These are phyloP conservation scores for Drosophila colorata DNA, from an alignment of 2,888 invertebrate species.

Conservation along the genomic window DNA sequence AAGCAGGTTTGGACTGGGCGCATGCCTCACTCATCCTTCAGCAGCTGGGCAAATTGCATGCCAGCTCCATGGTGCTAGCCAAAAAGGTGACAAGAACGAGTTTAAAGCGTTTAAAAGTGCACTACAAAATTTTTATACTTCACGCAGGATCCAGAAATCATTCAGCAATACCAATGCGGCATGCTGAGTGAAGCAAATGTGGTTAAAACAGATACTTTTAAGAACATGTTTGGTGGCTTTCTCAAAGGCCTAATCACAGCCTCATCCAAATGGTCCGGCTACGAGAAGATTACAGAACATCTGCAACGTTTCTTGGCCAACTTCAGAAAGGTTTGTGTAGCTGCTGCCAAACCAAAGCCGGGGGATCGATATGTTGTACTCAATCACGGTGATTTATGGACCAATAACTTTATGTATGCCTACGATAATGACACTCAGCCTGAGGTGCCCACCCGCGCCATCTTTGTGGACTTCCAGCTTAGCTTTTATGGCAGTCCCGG, in stretches of 20 bases:
- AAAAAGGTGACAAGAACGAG: slow-evolving; percentile 84
- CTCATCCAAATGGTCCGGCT: slow-evolving; percentile 84
- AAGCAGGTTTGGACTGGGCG: slow-evolving; percentile 86
- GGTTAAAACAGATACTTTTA: slow-evolving; percentile 58
- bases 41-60: slow-evolving; percentile 87
- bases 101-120: too few relatives aligned
- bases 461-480: slow-evolving; percentile 82
- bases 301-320: slow-evolving; percentile 69
- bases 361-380: slow-evolving; percentile 83
- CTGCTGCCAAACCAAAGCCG: slow-evolving; percentile 53
- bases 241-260: slow-evolving; percentile 74
- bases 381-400: slow-evolving; percentile 87
- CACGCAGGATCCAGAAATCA: slow-evolving; percentile 62
- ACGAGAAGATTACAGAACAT: slow-evolving; percentile 83
- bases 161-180: slow-evolving; percentile 55
- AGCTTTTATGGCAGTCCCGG: slow-evolving; percentile 78
- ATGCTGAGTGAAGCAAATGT: slow-evolving; percentile 62
- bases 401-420: slow-evolving; percentile 86
- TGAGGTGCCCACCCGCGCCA: slow-evolving; percentile 70
- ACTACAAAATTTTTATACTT: background rate
- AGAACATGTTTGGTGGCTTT: slow-evolving; percentile 66
- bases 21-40: slow-evolving; percentile 86
- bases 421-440: slow-evolving; percentile 76
- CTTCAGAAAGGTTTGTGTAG: slow-evolving; percentile 52
- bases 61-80: slow-evolving; percentile 86